Base-by-base conservation (phyloP, 2,113 vertebrate genomes). In the Myiagra hebetior region DNA sequence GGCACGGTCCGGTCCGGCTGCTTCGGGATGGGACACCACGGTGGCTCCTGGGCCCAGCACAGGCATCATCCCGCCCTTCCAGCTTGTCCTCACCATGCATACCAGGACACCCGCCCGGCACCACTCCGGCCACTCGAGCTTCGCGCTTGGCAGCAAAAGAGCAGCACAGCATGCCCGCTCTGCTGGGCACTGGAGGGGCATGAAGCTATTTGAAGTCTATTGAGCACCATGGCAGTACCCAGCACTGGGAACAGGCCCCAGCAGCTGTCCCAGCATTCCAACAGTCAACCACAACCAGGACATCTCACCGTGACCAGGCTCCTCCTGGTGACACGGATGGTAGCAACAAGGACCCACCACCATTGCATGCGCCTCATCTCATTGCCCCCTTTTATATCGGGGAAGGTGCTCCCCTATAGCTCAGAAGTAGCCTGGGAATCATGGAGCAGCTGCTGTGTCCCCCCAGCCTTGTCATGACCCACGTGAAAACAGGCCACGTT, bases 301-400 rank as follows among this genome's bases (percentile, higher is more conserved):
- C 46, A 67, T 6, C 41, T 63, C 78, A 31, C 28, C 2, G 0
- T 1, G 1, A 46, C 22, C 46, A 7, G 53, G 41, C 9, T 30
- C 11, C 41, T 60, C 14, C 15, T 4, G 35, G 67, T 13, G 12
- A 68, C 30, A 31, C 8, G 0, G 69, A 53, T 15, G 11, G n/a
- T 2, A 28, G 33, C 59, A 33, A 41, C 14, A 11, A 44, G 59
- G 24, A 63, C 60, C 35, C 24, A 3, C 4, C 31, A 35, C 11
- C 33, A n/a, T 0, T 2, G 2, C 47, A 8, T 0, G 19, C 44
- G 13, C 15, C 63, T 49, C 27, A 1, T 13, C 53, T 35, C 41
- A 30, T 0, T 44, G 0, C 7, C 21, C 33, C 0, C 26, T 28
- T 44, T 19, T 4, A 5, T 4, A 27, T 0, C 33, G 15, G 53